These are phyloP conservation scores for Mayetiola destructor DNA, from an alignment of 2,888 invertebrate genomes.

Conservation along the genomic window DNA sequence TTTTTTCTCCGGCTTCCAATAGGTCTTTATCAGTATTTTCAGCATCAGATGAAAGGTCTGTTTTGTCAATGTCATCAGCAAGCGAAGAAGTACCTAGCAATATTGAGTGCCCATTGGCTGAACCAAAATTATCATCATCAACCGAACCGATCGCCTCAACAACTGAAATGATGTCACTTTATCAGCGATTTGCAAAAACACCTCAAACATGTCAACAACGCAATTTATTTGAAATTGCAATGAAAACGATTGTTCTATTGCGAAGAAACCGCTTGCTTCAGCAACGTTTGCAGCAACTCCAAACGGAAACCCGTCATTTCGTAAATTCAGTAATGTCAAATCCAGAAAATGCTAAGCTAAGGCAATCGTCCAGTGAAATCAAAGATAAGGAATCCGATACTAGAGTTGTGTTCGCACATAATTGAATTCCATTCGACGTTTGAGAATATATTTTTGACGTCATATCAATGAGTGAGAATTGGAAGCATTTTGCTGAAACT, in stretches of 20 bases:
- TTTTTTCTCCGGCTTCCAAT: too few species aligned
- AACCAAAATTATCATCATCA: neutral
- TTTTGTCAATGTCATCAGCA: neutral
- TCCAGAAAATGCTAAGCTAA: slow-evolving; percentile 30
- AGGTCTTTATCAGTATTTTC: neutral
- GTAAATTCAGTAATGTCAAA: slow-evolving; percentile 44
- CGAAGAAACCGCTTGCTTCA: slow-evolving; percentile 47
- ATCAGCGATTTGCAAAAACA: neutral
- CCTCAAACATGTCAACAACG: slow-evolving; percentile 22
- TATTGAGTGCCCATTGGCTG: too few species aligned
- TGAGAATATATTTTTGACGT: too few species aligned
- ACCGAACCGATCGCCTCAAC: neutral
- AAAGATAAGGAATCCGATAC: neutral
- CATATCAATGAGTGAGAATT: too few species aligned
- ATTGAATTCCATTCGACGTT: too few species aligned
- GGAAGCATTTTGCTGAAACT: too few species aligned
- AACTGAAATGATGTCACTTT: neutral
- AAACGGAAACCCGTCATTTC: slow-evolving; percentile 47
- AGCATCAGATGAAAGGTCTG: neutral
- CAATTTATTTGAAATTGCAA: slow-evolving; percentile 45
- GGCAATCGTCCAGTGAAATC: neutral
- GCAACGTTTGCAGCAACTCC: slow-evolving; percentile 43
- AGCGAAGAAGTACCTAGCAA: neutral
- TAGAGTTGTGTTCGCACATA: too few species aligned
- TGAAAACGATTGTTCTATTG: slow-evolving; percentile 47